Base-by-base conservation (phyloP, 2,797 vertebrate genomes). In the Enteromius trimaculatus region DNA sequence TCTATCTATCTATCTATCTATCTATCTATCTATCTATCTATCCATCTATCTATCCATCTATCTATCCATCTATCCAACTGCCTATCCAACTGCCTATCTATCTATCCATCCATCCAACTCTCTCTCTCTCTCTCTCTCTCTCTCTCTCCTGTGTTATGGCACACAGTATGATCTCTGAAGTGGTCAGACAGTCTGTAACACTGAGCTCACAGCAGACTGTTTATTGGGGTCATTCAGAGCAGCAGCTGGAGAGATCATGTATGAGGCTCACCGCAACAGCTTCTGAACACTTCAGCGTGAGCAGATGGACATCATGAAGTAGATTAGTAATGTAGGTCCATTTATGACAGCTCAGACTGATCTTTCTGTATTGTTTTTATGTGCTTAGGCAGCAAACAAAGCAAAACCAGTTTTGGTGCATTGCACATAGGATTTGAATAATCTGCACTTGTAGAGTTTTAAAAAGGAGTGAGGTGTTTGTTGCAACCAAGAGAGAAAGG, bases 201-300 rank as follows among this genome's bases (percentile, higher is more conserved):
- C 44, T 29, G 68, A 81, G 65, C 84, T 88, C 77, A 82, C 49
- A 77, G 70, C 44, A 65, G 58, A 23, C 47, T 80, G 69, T 84
- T 84, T 79, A 71, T 82, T 83, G 37, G 42, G 79, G 66, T 83
- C 80, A 80, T 68, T 29, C 60, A 82, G 64, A 72, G 34, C 74
- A 70, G 62, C 78, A 85, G 80, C 62, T n/a, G 77, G 77, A 72
- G 62, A 81, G 55, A 64, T 55, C 49, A 31, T 44, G 51, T 51
- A 72, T 60, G 37, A 49, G 47, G 65, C 51, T 44, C 68, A 72
- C 39, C 3, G 13, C 55, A 16, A 29, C 17, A 16, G 62, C 17
- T 19, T 65, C 31, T 80, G 21, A 37, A 77, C 58, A 51, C 31
- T 65, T 55, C 60, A 6, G 9, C 26, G 3, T 58, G 21, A 83